Conservation (phyloP, 2,888 invertebrate genomes). For the Melikaiella ostensackeni region DNA sequence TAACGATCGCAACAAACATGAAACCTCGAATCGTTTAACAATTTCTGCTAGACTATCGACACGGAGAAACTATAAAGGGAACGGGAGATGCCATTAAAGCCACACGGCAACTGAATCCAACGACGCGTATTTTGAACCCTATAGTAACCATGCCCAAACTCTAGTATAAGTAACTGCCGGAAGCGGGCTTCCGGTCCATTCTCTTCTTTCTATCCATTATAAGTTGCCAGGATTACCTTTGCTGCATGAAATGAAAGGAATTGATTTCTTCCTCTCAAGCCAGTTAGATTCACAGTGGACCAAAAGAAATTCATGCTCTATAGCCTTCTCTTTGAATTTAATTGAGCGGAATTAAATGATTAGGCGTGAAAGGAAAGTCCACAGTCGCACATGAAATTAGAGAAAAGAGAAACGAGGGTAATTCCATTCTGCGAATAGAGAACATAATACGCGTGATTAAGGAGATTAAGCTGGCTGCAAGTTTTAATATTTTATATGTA, state of each 20-base stretch:
- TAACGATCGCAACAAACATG: conserved; percentile 52
- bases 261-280: conserved; percentile 26
- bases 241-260: conserved; percentile 6
- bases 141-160: conserved; percentile 46
- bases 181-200: conserved; percentile 9
- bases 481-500: background rate
- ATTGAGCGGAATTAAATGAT: conserved; percentile 12
- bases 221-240: background rate
- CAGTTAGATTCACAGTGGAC: background rate
- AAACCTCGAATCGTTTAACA: conserved; percentile 56
- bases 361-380: background rate
- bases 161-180: conserved; percentile 54
- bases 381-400: conserved; percentile 1
- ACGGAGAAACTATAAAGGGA: conserved; percentile 53
- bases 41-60: conserved; percentile 51
- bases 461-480: background rate
- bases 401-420: background rate
- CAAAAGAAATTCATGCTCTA: background rate
- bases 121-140: conserved; percentile 55
- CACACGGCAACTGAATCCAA: conserved; percentile 60
- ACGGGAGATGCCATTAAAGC: conserved; percentile 52
- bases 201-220: conserved; percentile 30
- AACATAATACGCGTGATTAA: background rate
- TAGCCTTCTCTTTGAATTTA: background rate
- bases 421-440: background rate